Evolutionary conservation across 2,888 invertebrate genomes (phyloP).

Genomic region (Dilophus febrilis): DNA sequence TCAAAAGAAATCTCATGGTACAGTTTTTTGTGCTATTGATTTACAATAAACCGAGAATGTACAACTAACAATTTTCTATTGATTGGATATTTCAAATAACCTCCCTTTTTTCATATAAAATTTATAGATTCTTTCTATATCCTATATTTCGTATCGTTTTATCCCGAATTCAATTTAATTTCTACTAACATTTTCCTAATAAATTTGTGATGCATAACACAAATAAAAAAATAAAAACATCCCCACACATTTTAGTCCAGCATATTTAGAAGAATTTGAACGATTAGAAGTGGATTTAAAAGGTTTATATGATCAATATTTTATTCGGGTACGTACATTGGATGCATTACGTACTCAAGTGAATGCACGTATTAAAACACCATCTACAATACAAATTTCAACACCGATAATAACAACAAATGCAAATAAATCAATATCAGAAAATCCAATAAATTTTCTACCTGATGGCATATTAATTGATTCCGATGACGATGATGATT

Average conservation of each 20-base stretch:
- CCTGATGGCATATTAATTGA: conserved; percentile 18
- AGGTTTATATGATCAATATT: conserved; percentile 70
- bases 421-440: conserved; percentile 23
- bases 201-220: no score
- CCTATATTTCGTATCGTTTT: no score
- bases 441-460: conserved; percentile 24
- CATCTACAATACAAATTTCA: conserved; percentile 18
- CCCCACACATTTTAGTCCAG: conserved; percentile 38
- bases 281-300: conserved; percentile 72
- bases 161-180: no score
- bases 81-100: no score
- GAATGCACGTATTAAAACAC: conserved; percentile 24
- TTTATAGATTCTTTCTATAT: no score
- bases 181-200: neutral
- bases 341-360: conserved; percentile 77
- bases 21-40: no score
- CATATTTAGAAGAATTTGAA: conserved; percentile 91
- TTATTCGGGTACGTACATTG: conserved; percentile 72
- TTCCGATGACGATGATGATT: conserved; percentile 16
- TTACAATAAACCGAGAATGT: no score
- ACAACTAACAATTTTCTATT: no score
- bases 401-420: conserved; percentile 23
- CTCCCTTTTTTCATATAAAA: no score
- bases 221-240: no score
- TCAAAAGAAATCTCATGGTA: no score